Conservation (phyloP, 2,113 vertebrate genomes). For the Ranitomeya imitator region DNA sequence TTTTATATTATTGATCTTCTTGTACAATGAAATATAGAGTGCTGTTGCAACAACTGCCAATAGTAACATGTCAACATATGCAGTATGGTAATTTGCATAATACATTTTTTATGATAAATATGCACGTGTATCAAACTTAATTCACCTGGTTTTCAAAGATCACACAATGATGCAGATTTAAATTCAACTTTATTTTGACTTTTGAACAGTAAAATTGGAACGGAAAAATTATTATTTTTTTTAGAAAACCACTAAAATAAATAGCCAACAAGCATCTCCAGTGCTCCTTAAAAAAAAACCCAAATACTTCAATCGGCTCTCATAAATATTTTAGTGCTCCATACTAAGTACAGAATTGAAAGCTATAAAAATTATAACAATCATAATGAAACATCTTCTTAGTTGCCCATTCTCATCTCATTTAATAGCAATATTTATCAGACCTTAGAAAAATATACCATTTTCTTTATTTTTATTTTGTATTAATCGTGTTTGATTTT, state of each 20-base stretch:
- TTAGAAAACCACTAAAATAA: constrained; percentile 42
- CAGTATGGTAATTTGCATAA: no score
- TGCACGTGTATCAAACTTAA: no score
- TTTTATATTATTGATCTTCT: no score
- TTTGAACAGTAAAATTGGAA: constrained; percentile 34
- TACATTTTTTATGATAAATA: no score
- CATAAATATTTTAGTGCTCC: constrained; percentile 6
- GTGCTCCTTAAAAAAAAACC: constrained; percentile 23
- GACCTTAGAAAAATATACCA: constrained; percentile 74
- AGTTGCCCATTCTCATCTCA: background rate
- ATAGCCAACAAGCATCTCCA: constrained; percentile 35
- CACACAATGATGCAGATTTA: background rate
- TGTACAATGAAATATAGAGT: no score
- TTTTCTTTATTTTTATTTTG: constrained; percentile 56
- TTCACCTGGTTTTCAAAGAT: background rate
- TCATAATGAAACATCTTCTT: constrained; percentile 22
- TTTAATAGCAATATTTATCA: constrained; percentile 23
- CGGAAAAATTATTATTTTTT: background rate
- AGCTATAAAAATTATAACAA: constrained; percentile 32
- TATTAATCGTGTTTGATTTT: constrained; percentile 35
- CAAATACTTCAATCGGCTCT: constrained; percentile 5
- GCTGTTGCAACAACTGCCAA: no score
- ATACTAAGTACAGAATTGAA: constrained; percentile 17
- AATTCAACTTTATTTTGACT: constrained; percentile 35
- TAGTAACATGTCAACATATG: no score